Evolutionary conservation across 64 coral and sea anemone species (phyloP), one percentile per base, ranked within the genome.

Genomic region (Pachyseris speciosa): DNA sequence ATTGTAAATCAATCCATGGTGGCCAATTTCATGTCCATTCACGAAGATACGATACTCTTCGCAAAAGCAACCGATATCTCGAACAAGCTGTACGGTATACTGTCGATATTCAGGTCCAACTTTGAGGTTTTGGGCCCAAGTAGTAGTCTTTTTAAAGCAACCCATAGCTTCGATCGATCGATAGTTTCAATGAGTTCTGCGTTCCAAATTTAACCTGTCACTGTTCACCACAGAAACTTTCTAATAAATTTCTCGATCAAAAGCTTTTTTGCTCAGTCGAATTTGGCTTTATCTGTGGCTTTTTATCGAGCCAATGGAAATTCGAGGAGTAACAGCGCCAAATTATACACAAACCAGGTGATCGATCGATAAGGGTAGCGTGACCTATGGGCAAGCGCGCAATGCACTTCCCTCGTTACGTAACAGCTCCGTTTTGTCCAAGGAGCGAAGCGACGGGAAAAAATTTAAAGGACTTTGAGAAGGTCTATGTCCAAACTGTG

Each of bases 31-130:
- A 24, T 90, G 60, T 11, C 79, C 85, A 64, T 98, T 94, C 1
- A 95, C 96, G 38, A 89, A 98, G 76, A 98, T 87, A 25, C 94
- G 69, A 65, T 98, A 95, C 4, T 83, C 78, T 78, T 98, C 96
- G 7, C 61, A 51, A 16, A 86, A 73, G 16, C 85, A 95, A 37
- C 93, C 89, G 4, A 92, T 76, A 9, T 89, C 51, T 68, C 96
- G 84, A 31, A 63, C 53, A 2, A 98, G 53, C 47, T 98, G 96
- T 10, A 98, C 93, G 0, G 85, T 90, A n/a, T 78, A 94, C 63
- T 94, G 96, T 40, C 83, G 89, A 66, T 75, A 91, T 45, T 98
- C 92, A 7, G 50, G 34, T 26, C 92, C 88, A 44, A 91, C 83
- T 67, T 78, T 87, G 33, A 98, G 84, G 42, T 94, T 98, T 72